A percentile compares a stretch with the other conserved stretches of the same genome.
These are phyloP conservation scores for Criorhina ranunculi DNA, from an alignment of 2,888 invertebrate genomes.

Conservation along the genomic window DNA sequence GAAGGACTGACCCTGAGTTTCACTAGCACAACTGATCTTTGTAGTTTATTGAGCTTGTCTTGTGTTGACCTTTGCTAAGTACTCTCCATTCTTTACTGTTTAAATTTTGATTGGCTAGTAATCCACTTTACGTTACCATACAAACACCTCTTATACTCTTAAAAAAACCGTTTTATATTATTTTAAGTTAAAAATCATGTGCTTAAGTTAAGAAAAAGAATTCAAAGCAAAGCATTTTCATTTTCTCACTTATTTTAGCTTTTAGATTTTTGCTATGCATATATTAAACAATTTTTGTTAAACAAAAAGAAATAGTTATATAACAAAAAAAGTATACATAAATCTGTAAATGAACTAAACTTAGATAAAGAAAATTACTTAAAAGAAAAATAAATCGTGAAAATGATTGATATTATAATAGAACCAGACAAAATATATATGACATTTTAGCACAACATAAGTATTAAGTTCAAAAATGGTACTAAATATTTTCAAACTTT, in stretches of 20 bases:
- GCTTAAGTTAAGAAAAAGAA: conserved; percentile 55
- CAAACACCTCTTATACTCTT: not conserved
- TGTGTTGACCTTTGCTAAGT: no score
- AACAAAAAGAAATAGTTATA: conserved; percentile 41
- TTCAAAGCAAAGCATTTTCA: conserved; percentile 66
- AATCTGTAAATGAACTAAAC: conserved; percentile 57
- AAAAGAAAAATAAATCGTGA: conserved; percentile 27
- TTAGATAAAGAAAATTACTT: conserved; percentile 50
- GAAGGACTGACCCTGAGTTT: no score
- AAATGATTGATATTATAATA: conserved; percentile 65
- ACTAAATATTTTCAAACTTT: conserved; percentile 66
- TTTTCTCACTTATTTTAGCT: conserved; percentile 40
- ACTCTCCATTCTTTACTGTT: no score
- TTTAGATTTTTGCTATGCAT: conserved; percentile 49
- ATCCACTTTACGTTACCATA: not conserved
- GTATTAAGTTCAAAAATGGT: conserved; percentile 61
- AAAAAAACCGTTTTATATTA: conserved; percentile 3
- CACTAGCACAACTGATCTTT: no score
- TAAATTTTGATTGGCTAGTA: no score
- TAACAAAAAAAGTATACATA: conserved; percentile 22
- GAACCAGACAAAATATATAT: conserved; percentile 37
- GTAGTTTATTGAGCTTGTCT: no score
- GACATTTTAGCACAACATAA: conserved; percentile 68
- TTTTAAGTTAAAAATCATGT: conserved; percentile 36
- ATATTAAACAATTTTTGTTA: conserved; percentile 39